Base-by-base conservation (phyloP, 2,113 vertebrate species). In the Oryzias curvinotus region DNA sequence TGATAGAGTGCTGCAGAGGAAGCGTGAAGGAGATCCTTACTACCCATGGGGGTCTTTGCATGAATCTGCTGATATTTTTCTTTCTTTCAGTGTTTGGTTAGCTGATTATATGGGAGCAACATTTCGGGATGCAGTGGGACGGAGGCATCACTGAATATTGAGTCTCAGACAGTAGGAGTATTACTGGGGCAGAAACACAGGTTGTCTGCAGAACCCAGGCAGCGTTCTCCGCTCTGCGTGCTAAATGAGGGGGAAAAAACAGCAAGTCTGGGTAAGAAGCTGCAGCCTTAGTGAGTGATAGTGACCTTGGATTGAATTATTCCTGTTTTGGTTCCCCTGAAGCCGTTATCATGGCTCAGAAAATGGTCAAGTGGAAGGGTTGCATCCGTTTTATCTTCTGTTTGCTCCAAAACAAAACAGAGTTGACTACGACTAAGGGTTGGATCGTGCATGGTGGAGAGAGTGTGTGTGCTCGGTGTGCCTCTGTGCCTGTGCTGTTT, bases 151-250 rank as follows among this genome's bases (percentile, higher is more conserved):
- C 25, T 75, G 71, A 70, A 75, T 78, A 75, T 72, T 72, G 73
- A 76, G 69, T 68, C 72, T 74, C 71, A 73, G 88, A 84, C 88
- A 84, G 84, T 57, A 46, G 48, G 80, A 42, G 50, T 57, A 60
- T 47, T 60, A 73, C 52, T 61, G 71, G 57, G 60, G 36, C 45
- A 61, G 69, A 71, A 84, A 85, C 68, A 82, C 76, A 85, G 83
- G 82, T 82, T 68, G 87, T 78, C 65, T 75, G 64, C 76, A 43
- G 48, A 71, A 63, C 78, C 77, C 66, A 42, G 56, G 17, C 55
- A 74, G 78, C 87, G 63, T 75, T 81, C 73, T 68, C 45, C 43
- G 4, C 59, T 51, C 45, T 61, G 59, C 12, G 3, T 48, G 43
- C 23, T 36, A 45, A 51, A n/a, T 56, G 28, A 58, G 54, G 43